Evolutionary conservation across 2,888 invertebrate genomes (phyloP).

Genomic region (Lochmaea capreae): DNA sequence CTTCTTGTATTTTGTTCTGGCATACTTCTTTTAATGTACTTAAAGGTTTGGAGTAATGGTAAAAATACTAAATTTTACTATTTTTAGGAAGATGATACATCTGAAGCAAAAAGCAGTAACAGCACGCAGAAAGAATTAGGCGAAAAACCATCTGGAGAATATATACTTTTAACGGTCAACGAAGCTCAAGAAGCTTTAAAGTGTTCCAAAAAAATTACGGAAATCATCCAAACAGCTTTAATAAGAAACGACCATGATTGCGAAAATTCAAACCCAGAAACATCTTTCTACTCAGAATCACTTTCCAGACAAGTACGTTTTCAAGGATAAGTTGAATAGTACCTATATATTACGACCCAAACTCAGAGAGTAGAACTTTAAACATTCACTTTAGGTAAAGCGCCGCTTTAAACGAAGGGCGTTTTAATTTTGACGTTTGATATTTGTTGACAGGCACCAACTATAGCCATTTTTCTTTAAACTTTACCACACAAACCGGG

Average conservation of each 20-base stretch:
- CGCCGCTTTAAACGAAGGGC: too few species aligned
- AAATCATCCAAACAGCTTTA: constrained; percentile 62
- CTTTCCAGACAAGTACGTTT: constrained; percentile 51
- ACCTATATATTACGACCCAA: too few species aligned
- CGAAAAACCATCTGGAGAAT: constrained; percentile 56
- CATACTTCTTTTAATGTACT: too few species aligned
- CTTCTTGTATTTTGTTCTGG: too few species aligned
- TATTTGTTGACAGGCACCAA: too few species aligned
- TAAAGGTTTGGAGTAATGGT: too few species aligned
- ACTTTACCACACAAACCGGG: too few species aligned
- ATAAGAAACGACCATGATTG: constrained; percentile 57
- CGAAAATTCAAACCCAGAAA: constrained; percentile 57
- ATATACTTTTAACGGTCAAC: constrained; percentile 58
- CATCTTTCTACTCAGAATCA: constrained; percentile 60
- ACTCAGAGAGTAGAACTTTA: too few species aligned
- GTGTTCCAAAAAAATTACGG: constrained; percentile 62
- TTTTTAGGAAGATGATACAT: constrained; percentile 57
- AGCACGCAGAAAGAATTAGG: constrained; percentile 62
- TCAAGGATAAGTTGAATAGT: background rate
- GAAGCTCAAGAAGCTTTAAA: constrained; percentile 62
- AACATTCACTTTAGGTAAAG: too few species aligned
- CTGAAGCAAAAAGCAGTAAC: constrained; percentile 61
- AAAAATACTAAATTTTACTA: background rate
- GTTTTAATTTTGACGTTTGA: too few species aligned
- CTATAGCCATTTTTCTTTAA: too few species aligned